These are phyloP conservation scores for Trissolcus basalis DNA, from an alignment of 1,140 invertebrate genomes.

Conservation along the genomic window DNA sequence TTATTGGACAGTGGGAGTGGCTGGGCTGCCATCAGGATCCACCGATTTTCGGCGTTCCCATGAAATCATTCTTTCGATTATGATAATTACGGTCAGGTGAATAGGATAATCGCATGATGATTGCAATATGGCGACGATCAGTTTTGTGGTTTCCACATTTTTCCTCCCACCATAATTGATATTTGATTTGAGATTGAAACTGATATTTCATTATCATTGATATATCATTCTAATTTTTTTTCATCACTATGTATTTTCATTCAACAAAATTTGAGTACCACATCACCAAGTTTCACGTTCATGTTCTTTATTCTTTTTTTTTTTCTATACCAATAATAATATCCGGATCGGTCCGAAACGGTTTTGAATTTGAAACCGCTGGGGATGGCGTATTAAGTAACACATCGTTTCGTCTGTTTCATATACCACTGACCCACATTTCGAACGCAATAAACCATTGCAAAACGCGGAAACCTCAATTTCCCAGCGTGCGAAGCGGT, in stretches of 20 bases:
- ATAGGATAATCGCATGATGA: conserved; percentile 7
- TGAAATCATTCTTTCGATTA: conserved; percentile 16
- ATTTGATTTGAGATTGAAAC: too few species aligned
- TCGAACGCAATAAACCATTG: conserved; percentile 8
- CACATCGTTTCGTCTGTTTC: conserved; percentile 9
- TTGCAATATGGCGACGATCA: conserved; percentile 28
- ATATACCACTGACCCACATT: conserved; percentile 12
- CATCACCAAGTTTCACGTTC: too few species aligned
- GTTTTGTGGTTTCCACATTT: conserved; percentile 7
- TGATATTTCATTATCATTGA: too few species aligned
- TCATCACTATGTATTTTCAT: too few species aligned
- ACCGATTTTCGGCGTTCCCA: conserved; percentile 31
- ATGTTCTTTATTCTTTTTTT: too few species aligned
- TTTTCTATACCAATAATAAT: too few species aligned
- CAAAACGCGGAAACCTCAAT: conserved; percentile 1
- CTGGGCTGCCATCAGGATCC: conserved; percentile 11
- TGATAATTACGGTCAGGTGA: conserved; percentile 16
- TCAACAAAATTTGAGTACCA: too few species aligned
- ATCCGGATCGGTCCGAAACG: too few species aligned
- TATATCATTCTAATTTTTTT: too few species aligned
- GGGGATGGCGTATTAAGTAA: conserved; percentile 2
- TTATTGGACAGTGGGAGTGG: conserved; percentile 46
- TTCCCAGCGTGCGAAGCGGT: too few species aligned
- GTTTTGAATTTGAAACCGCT: too few species aligned
- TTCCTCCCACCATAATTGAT: too few species aligned